Conservation (phyloP, 2,113 vertebrate genomes). For the Poecile atricapillus region DNA sequence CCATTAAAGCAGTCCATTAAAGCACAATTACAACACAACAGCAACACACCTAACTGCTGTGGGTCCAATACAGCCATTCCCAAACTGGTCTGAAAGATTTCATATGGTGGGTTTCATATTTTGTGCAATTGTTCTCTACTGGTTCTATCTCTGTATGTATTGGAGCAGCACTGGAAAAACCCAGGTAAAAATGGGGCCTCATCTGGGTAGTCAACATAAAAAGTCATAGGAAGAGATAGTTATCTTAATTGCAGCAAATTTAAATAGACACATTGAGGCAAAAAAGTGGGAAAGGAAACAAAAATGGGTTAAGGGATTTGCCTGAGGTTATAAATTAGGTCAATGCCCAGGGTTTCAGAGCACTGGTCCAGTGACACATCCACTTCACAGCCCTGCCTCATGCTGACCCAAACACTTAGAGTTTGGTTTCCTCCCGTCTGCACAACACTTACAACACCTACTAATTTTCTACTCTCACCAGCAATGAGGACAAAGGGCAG, state of each 20-base stretch:
- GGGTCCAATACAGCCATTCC: not conserved
- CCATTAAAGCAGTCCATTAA: not conserved
- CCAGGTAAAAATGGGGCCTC: not conserved
- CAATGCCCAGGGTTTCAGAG: not conserved
- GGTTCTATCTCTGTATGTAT: not conserved
- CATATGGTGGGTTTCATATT: not conserved
- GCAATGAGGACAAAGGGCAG: not conserved
- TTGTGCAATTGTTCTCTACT: not conserved
- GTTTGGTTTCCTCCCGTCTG: not conserved
- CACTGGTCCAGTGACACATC: not conserved
- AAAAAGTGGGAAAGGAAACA: not conserved
- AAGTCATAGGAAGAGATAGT: not conserved
- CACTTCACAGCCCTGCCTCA: not conserved
- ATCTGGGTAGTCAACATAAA: not conserved
- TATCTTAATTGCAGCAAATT: not conserved
- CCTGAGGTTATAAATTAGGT: not conserved
- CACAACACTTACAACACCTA: not conserved
- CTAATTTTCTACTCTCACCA: not conserved
- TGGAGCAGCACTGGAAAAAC: not conserved
- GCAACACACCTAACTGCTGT: not conserved
- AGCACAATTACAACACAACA: not conserved
- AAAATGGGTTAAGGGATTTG: not conserved
- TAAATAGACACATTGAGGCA: not conserved
- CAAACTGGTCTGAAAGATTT: not conserved
- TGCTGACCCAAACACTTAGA: not conserved